phyloP scores from a whole-genome alignment of 2,888 invertebrate species.

The Linnaemya vulpina region DNA sequence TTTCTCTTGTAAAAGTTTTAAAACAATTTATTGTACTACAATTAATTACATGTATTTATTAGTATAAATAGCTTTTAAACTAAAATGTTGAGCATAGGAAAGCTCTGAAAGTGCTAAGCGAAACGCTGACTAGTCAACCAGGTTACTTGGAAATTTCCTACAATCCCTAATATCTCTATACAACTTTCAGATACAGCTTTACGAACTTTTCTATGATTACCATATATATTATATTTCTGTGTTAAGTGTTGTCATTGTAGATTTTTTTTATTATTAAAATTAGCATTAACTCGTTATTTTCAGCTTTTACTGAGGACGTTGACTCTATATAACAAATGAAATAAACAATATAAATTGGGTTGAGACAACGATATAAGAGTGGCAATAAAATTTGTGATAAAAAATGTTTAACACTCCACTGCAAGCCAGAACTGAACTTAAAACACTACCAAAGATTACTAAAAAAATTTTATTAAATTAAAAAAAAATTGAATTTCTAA shows the following conservation, averaged over 20 bases:
- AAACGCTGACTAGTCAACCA: not conserved
- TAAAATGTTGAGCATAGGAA: slow-evolving; percentile 24
- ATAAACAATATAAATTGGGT: slow-evolving; percentile 1
- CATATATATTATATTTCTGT: slow-evolving; percentile 58
- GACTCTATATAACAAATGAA: slow-evolving; percentile 16
- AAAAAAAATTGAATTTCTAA: too few relatives aligned
- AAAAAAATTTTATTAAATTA: too few relatives aligned
- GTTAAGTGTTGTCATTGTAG: slow-evolving; percentile 63
- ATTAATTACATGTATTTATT: slow-evolving; percentile 18
- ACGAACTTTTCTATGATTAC: not conserved
- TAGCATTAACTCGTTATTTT: slow-evolving; percentile 53
- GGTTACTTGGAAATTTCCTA: not conserved
- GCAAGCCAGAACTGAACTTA: too few relatives aligned
- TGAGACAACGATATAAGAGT: not conserved
- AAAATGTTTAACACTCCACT: too few relatives aligned
- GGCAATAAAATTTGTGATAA: not conserved
- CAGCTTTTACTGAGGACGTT: slow-evolving; percentile 35
- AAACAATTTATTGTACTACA: not conserved
- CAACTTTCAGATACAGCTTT: not conserved
- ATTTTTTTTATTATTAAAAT: slow-evolving; percentile 46
- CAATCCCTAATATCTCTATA: not conserved
- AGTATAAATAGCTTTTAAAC: slow-evolving; percentile 42
- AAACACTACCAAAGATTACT: too few relatives aligned
- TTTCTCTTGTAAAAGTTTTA: slow-evolving; percentile 15
- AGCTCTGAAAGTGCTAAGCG: not conserved